Base-by-base conservation (phyloP, 2,797 vertebrate genomes). In the Avahi laniger region DNA sequence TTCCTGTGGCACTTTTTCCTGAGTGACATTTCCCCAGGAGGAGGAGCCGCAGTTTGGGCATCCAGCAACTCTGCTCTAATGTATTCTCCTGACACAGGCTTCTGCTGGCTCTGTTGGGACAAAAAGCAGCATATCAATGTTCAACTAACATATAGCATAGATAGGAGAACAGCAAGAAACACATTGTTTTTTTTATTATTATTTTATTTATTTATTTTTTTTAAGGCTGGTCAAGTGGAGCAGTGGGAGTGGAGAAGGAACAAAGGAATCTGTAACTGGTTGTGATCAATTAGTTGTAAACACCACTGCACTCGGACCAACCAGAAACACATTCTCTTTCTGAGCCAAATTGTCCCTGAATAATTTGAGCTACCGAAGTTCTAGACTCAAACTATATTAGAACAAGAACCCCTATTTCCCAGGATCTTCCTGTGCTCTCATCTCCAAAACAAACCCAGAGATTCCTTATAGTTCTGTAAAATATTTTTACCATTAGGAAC, bases 1-100 rank as follows among this genome's bases (percentile, higher is more conserved):
- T 98, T 69, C 96, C 97, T 0, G 95, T 96, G 89, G 95, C 89
- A 4, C 97, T 97, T 75, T 97, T 97, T 4, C 97, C 97, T 4
- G 80, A 28, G 0, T 70, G 75, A 0, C 0, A 35, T 57, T 95
- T 98, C 28, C 97, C 97, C 11, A 98, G 28, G 8, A 97, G 94
- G 1, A 98, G 94, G 18, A 98, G 93, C 9, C 80, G 76, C 59
- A 97, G 63, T 10, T 18, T 35, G 4, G 26, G 2, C 0, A 0
- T 11, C 30, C 14, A 1, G 28, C 4, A 33, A 18, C 7, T 50
- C 20, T 1, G 28, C 61, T 61, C 11, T 0, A 3, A 7, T 1
- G 4, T 1, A 3, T 7, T 38, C 18, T 61, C 30, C 79, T 28
- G 82, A 20, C 4, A 7, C 3, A 0, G 17, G 43, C 20, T 61